These are phyloP conservation scores for Pseudorhombus dupliciocellatus DNA, from an alignment of 2,113 vertebrate species.

Conservation along the genomic window DNA sequence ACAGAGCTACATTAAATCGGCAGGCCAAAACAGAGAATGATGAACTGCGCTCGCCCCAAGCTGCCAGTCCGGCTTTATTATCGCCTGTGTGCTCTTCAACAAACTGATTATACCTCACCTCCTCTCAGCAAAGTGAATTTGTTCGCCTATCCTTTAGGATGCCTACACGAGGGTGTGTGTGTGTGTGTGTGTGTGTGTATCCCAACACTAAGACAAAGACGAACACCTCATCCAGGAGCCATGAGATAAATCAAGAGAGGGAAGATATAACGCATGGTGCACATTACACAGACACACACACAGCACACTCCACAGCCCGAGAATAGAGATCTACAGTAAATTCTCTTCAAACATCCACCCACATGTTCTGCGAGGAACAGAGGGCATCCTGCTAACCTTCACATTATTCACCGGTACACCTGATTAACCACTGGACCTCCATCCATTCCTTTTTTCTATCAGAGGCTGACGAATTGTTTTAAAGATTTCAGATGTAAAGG, in stretches of 20 bases:
- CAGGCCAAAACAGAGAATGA: slow-evolving; percentile 56
- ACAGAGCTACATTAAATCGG: slow-evolving; percentile 62
- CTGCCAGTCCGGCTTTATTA: slow-evolving; percentile 62
- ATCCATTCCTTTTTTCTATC: slow-evolving; percentile 29
- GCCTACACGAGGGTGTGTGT: not conserved
- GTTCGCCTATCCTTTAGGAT: slow-evolving; percentile 29
- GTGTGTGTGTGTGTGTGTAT: slow-evolving; percentile 4
- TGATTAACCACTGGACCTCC: slow-evolving; percentile 16
- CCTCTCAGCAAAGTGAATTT: slow-evolving; percentile 59
- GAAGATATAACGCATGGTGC: slow-evolving; percentile 15
- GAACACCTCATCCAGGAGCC: slow-evolving; percentile 53
- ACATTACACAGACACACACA: slow-evolving; percentile 28
- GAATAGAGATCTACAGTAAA: slow-evolving; percentile 41
- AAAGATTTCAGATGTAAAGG: slow-evolving; percentile 18
- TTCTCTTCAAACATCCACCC: slow-evolving; percentile 26
- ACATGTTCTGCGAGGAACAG: slow-evolving; percentile 14
- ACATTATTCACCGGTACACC: slow-evolving; percentile 21
- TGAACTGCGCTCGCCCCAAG: slow-evolving; percentile 50
- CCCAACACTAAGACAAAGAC: slow-evolving; percentile 45
- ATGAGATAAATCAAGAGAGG: slow-evolving; percentile 34
- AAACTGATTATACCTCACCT: slow-evolving; percentile 62
- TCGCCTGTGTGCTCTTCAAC: slow-evolving; percentile 52
- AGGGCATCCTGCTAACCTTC: slow-evolving; percentile 22
- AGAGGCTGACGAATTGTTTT: slow-evolving; percentile 29
- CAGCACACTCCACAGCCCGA: slow-evolving; percentile 21